Conservation (phyloP, 1,140 invertebrate genomes). For the Calephelis nemesis region DNA sequence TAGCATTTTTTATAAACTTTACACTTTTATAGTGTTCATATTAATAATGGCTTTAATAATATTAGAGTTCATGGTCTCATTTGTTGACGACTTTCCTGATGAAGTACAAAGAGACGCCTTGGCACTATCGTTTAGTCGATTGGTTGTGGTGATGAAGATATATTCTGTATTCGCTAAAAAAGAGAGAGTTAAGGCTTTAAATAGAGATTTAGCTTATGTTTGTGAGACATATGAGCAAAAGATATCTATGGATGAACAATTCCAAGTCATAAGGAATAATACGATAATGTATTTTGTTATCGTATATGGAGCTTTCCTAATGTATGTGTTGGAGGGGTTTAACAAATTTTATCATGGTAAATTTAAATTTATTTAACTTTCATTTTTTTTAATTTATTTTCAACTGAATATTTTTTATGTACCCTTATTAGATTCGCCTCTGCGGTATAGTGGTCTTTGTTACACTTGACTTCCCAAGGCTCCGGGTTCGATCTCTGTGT, state of each 20-base stretch:
- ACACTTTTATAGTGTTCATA: background rate
- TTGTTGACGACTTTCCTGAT: background rate
- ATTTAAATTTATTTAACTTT: background rate
- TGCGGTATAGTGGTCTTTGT: no score
- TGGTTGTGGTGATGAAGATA: slow-evolving; percentile 5
- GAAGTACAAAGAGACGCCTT: slow-evolving; percentile 11
- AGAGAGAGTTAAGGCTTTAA: background rate
- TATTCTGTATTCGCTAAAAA: background rate
- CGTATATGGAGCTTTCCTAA: background rate
- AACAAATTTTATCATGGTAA: background rate
- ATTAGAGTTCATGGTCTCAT: slow-evolving; percentile 4
- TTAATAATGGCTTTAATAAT: background rate
- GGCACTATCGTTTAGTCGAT: background rate
- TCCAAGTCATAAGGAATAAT: background rate
- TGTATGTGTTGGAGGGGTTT: background rate
- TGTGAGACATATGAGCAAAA: background rate
- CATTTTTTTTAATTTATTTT: background rate
- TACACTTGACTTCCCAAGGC: no score
- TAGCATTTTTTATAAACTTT: background rate
- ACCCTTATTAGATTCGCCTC: no score
- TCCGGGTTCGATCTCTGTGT: no score
- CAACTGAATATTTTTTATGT: background rate
- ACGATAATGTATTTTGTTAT: background rate
- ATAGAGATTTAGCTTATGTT: slow-evolving; percentile 3
- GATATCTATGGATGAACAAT: background rate